Evolutionary conservation across 2,113 vertebrate species (phyloP).

Genomic region (Nannobrachium achirus): DNA sequence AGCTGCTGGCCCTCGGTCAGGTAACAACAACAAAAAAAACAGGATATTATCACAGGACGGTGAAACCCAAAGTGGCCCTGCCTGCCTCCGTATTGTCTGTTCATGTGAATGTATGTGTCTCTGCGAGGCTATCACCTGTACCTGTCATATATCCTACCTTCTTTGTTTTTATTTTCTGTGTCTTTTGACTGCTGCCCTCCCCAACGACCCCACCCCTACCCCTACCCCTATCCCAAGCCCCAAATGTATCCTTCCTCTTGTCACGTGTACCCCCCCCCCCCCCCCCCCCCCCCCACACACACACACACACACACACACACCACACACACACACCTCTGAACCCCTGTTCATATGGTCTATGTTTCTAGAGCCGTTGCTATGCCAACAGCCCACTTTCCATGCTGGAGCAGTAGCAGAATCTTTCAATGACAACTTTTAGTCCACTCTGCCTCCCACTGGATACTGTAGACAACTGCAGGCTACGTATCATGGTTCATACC

Average conservation of each 20-base stretch:
- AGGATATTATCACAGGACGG: constrained; percentile 88
- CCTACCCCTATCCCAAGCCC: constrained; percentile 3
- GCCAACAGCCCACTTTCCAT: constrained; percentile 83
- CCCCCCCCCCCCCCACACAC: constrained; percentile 48
- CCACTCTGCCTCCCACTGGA: constrained; percentile 78
- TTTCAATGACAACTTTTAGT: constrained; percentile 62
- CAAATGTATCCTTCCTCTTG: constrained; percentile 8
- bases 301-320: constrained; percentile 41
- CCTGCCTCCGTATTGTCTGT: constrained; percentile 78
- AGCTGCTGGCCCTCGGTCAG: constrained; percentile 80
- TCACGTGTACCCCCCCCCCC: constrained; percentile 39
- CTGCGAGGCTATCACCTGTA: constrained; percentile 82
- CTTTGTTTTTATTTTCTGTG: constrained; percentile 71
- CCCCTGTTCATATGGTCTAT: constrained; percentile 66
- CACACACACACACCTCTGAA: constrained; percentile 48
- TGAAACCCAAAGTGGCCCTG: constrained; percentile 80
- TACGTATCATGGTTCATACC: constrained; percentile 42
- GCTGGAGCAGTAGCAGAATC: constrained; percentile 71
- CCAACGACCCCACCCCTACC: background rate
- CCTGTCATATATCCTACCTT: constrained; percentile 85
- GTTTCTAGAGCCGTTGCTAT: constrained; percentile 82
- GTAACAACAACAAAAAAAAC: constrained; percentile 68
- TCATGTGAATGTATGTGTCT: constrained; percentile 68
- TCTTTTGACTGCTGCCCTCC: constrained; percentile 77
- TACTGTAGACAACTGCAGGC: constrained; percentile 71